These are phyloP conservation scores for Aethes cnicana DNA, from an alignment of 2,888 invertebrate genomes.

Conservation along the genomic window DNA sequence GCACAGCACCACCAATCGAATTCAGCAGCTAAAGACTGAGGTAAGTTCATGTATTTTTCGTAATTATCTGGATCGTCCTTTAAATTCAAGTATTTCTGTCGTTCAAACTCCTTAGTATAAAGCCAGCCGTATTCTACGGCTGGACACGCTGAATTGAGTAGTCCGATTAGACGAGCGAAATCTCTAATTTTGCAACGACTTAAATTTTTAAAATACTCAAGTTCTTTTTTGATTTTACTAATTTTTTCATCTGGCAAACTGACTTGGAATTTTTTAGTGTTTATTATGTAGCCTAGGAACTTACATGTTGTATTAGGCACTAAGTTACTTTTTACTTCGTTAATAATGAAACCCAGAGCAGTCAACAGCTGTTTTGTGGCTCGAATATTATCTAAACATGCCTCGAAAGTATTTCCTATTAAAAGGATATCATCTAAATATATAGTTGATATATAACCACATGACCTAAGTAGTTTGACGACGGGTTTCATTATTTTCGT, in stretches of 20 bases:
- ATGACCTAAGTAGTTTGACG: constrained; percentile 1
- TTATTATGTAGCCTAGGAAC: constrained; percentile 22
- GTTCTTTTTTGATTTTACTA: constrained; percentile 2
- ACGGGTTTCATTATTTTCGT: constrained; percentile 9
- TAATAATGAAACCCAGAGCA: constrained; percentile 26
- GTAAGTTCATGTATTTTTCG: constrained; percentile 2
- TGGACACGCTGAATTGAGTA: constrained; percentile 27
- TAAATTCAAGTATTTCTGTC: constrained; percentile 13
- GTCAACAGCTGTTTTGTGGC: constrained; percentile 1
- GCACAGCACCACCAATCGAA: not conserved
- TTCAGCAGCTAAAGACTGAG: not conserved
- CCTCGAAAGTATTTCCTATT: not conserved
- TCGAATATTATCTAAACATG: not conserved
- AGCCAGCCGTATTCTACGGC: constrained; percentile 25
- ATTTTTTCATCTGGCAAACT: constrained; percentile 22
- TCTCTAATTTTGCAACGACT: constrained; percentile 24
- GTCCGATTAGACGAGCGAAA: constrained; percentile 29
- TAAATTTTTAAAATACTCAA: not conserved
- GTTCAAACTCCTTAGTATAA: constrained; percentile 24
- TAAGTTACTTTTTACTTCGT: constrained; percentile 20
- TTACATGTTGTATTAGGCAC: constrained; percentile 11
- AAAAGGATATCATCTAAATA: constrained; percentile 12
- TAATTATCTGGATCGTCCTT: constrained; percentile 10
- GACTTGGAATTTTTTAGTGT: constrained; percentile 14
- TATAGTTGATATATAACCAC: not conserved